Evolutionary conservation across 1,140 invertebrate species (phyloP), one percentile per base, ranked within the genome.

Genomic region (Nephila pilipes): DNA sequence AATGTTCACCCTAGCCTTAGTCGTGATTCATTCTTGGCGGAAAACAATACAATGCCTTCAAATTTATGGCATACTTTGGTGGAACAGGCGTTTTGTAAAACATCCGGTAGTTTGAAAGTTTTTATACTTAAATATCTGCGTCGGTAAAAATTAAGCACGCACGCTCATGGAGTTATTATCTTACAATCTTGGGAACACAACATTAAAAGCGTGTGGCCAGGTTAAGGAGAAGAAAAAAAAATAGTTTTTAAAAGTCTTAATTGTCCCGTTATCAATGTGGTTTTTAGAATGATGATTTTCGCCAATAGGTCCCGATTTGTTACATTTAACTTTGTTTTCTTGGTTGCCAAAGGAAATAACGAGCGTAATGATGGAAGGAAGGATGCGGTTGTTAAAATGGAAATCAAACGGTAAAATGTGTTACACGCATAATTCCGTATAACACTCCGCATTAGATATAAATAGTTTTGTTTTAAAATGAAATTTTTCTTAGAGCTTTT

Each of bases 61-160:
- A 79, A 89, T 89, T 89, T 89, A 89, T 79, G 87, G 55, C 65
- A 57, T 89, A 89, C 87, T 79, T 89, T 6, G 87, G 18, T 10
- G 46, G 60, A 55, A 38, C 36, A 55, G 18, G 65, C 38, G 69
- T 89, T 89, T 89, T 69, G 69, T 79, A 69, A 55, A 75, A 79
- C 87, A 89, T 89, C 87, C 87, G 87, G 87, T 54, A 14, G 20
- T 89, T 89, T 89, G 87, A 65, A 29, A 14, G 20, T 89, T 89
- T 89, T 87, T 69, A 65, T 87, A 46, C 46, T 57, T 85, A 32
- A 79, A 79, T 89, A 79, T 55, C 87, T 79, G 29, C 54, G 22
- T 32, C 20, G 8, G 8, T 25, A n/a, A 32, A 58, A 79, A 79
- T 89, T 79, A 89, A 69, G 25, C n/a, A 54, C 58, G 85, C 60